A percentile compares a stretch with the other conserved stretches of the same genome.
Evolutionary conservation across 2,888 invertebrate genomes (phyloP).

Genomic region (Lochmaea capreae): DNA sequence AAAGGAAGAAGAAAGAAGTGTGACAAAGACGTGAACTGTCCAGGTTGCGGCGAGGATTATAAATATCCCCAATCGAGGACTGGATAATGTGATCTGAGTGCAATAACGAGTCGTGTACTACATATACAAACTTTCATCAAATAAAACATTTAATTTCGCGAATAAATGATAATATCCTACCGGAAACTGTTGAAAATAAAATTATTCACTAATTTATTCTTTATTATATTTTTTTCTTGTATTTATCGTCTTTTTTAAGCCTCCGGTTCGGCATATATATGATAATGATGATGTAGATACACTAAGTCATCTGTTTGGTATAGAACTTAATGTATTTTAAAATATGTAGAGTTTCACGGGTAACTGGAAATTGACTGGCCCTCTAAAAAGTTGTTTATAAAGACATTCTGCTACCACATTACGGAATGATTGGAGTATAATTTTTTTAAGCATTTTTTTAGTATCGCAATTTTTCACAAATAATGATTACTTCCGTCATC

Average conservation of each 20-base stretch:
- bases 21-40: too few species aligned
- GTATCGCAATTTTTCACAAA: neutral
- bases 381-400: conserved; percentile 41
- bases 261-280: neutral
- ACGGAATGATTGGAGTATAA: conserved; percentile 15
- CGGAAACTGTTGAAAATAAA: neutral
- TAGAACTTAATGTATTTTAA: conserved; percentile 57
- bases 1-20: too few species aligned
- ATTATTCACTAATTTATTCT: neutral
- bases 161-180: neutral
- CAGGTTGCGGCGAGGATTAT: too few species aligned
- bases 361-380: conserved; percentile 36
- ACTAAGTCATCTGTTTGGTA: conserved; percentile 49
- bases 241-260: neutral
- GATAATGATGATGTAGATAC: conserved; percentile 14
- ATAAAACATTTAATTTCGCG: too few species aligned
- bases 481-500: too few species aligned
- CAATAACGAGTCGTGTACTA: too few species aligned
- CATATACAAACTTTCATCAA: too few species aligned
- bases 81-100: too few species aligned
- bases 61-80: too few species aligned
- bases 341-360: conserved; percentile 48
- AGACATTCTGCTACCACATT: conserved; percentile 43
- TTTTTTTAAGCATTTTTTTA: neutral
- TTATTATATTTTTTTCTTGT: neutral